Conservation (phyloP, 2,888 invertebrate genomes). For the Caenorhabditis drosophilae region DNA sequence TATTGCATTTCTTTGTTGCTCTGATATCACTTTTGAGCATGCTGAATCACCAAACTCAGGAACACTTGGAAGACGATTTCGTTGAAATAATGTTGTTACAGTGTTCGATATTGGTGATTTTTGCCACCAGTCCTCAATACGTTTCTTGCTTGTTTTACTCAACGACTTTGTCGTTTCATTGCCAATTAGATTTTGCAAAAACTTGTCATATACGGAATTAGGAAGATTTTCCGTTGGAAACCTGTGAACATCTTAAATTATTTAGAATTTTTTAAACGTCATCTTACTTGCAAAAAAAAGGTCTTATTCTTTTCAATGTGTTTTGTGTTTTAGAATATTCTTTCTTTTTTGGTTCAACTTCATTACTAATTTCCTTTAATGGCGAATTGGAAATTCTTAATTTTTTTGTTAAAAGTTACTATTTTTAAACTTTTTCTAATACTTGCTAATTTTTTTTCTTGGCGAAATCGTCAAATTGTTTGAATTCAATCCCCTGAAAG, state of each 20-base stretch:
- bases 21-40: constrained; percentile 31
- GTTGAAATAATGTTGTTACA: neutral
- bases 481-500: constrained; percentile 6
- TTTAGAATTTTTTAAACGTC: neutral
- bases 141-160: constrained; percentile 17
- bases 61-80: constrained; percentile 25
- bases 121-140: constrained; percentile 35
- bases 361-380: too few relatives aligned
- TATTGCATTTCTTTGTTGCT: constrained; percentile 17
- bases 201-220: constrained; percentile 28
- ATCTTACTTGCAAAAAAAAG: too few relatives aligned
- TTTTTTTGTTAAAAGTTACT: neutral
- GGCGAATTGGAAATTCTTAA: too few relatives aligned
- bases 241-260: constrained; percentile 6
- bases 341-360: neutral
- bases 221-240: constrained; percentile 31
- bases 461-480: constrained; percentile 13
- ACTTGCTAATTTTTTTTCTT: neutral
- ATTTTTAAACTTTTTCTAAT: neutral
- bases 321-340: neutral
- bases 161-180: constrained; percentile 7
- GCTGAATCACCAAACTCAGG: constrained; percentile 38
- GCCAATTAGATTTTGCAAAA: constrained; percentile 18
- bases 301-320: too few relatives aligned
- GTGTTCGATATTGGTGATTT: too few relatives aligned